These are phyloP conservation scores for Phthorimaea operculella DNA, from an alignment of 1,140 invertebrate genomes.

Conservation along the genomic window DNA sequence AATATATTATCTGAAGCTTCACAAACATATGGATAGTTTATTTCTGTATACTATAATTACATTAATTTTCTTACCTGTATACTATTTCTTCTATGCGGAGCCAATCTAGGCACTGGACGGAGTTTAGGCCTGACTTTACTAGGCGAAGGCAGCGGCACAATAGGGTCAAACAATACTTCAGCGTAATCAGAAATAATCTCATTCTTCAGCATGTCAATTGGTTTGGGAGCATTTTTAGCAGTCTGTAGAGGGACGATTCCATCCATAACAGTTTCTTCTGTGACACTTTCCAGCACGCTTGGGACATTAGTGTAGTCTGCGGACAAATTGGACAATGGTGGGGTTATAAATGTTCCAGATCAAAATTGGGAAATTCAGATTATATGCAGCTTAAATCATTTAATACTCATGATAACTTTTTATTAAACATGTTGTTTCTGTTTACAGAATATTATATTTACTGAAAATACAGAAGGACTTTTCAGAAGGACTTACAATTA, in stretches of 20 bases:
- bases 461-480: too few relatives aligned
- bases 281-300: constrained; percentile 36
- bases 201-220: constrained; percentile 50
- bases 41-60: too few relatives aligned
- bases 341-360: too few relatives aligned
- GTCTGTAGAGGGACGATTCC: constrained; percentile 50
- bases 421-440: too few relatives aligned
- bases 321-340: constrained; percentile 10
- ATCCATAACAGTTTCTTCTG: constrained; percentile 50
- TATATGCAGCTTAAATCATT: too few relatives aligned
- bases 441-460: too few relatives aligned
- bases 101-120: constrained; percentile 57
- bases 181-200: constrained; percentile 61
- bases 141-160: constrained; percentile 59
- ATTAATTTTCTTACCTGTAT: constrained; percentile 55
- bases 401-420: too few relatives aligned
- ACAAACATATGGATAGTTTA: too few relatives aligned
- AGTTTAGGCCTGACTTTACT: constrained; percentile 60
- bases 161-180: constrained; percentile 62
- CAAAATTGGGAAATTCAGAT: too few relatives aligned
- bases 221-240: constrained; percentile 32
- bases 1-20: too few relatives aligned
- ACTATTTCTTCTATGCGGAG: constrained; percentile 56
- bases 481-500: too few relatives aligned
- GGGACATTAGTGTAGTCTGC: constrained; percentile 41